These are phyloP conservation scores for Callorhinus ursinus DNA, from an alignment of 2,113 vertebrate genomes.

Conservation along the genomic window DNA sequence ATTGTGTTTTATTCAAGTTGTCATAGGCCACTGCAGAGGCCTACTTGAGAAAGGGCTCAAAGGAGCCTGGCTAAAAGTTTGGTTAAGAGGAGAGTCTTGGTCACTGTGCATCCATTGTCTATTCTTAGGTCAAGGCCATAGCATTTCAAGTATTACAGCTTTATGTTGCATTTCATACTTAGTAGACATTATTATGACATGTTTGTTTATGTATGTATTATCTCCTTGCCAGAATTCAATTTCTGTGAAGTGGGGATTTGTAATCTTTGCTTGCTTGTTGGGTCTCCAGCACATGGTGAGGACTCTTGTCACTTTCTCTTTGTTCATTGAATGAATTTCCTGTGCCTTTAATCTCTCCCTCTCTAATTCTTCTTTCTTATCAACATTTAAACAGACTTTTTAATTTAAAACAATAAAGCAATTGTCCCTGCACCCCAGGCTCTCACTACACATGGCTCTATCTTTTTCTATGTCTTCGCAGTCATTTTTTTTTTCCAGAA, in stretches of 20 bases:
- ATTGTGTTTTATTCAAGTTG: background rate
- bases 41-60: background rate
- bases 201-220: background rate
- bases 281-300: background rate
- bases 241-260: background rate
- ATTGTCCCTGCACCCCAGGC: background rate
- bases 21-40: background rate
- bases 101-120: background rate
- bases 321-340: background rate
- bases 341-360: background rate
- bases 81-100: background rate
- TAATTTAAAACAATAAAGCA: background rate
- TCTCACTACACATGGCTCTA: background rate
- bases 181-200: background rate
- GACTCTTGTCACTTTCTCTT: background rate
- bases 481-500: background rate
- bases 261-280: background rate
- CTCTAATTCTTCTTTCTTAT: background rate
- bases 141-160: background rate
- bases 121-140: background rate
- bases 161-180: background rate
- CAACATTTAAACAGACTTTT: slow-evolving; percentile 6
- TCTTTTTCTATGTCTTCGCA: background rate
- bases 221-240: background rate
- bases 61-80: background rate